phyloP scores from a whole-genome alignment of 1,140 invertebrate genomes.

The Drosophila arizonae region DNA sequence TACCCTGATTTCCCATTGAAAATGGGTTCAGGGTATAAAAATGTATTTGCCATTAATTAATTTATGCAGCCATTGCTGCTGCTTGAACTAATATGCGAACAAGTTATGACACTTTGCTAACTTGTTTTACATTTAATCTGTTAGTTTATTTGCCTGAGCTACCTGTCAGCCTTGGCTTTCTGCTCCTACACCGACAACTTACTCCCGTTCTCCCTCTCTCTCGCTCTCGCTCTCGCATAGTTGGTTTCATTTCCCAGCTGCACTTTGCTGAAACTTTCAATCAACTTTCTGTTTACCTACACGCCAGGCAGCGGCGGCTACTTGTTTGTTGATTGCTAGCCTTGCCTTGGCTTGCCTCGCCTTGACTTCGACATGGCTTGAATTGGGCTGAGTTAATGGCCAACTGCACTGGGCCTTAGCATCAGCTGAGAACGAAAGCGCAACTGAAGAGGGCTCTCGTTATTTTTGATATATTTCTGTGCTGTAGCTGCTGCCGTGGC shows the following conservation, averaged over 20 bases:
- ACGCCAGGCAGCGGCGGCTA: constrained; percentile 37
- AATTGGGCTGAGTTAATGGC: constrained; percentile 36
- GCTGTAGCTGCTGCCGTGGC: neutral
- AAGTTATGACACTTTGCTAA: constrained; percentile 28
- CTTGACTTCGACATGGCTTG: constrained; percentile 33
- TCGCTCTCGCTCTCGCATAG: neutral
- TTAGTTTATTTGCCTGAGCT: constrained; percentile 14
- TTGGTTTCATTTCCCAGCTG: constrained; percentile 56
- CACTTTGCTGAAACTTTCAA: constrained; percentile 69
- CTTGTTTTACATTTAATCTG: constrained; percentile 36
- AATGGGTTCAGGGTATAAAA: too few species aligned
- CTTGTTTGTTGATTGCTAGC: constrained; percentile 61
- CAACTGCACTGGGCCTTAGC: constrained; percentile 20
- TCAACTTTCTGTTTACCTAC: constrained; percentile 74
- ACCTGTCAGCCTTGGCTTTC: constrained; percentile 21
- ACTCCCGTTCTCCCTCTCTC: constrained; percentile 4
- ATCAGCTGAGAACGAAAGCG: constrained; percentile 53
- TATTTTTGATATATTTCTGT: constrained; percentile 32
- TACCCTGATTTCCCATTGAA: too few species aligned
- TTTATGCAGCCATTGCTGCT: neutral
- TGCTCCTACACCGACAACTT: constrained; percentile 20
- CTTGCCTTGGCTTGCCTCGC: neutral
- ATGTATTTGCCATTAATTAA: constrained; percentile 11
- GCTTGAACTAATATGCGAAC: constrained; percentile 5
- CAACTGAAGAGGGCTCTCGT: constrained; percentile 29